Evolutionary conservation across 2,113 vertebrate species (phyloP).

Genomic region (Solea senegalensis): DNA sequence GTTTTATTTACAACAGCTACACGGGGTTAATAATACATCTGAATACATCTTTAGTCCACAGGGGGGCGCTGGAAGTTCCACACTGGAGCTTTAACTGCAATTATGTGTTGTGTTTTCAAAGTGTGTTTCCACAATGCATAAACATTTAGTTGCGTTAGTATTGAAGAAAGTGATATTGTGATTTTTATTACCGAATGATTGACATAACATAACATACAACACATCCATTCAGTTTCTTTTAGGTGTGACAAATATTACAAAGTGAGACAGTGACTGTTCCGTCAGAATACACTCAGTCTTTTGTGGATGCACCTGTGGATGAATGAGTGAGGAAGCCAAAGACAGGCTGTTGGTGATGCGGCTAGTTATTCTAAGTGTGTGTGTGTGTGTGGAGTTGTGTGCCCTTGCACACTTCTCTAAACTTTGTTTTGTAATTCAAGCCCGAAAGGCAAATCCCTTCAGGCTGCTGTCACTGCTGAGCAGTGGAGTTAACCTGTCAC

Average conservation of each 20-base stretch:
- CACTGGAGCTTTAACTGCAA: too few species aligned
- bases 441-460: slow-evolving; percentile 19
- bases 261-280: background rate
- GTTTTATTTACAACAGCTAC: too few species aligned
- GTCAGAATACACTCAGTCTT: slow-evolving; percentile 10
- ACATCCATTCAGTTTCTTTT: slow-evolving; percentile 2
- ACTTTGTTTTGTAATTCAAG: slow-evolving; percentile 56
- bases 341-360: slow-evolving; percentile 31
- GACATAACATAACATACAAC: background rate
- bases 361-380: slow-evolving; percentile 22
- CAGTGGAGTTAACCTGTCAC: slow-evolving; percentile 33
- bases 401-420: slow-evolving; percentile 37
- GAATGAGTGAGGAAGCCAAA: slow-evolving; percentile 64
- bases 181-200: too few species aligned
- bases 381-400: slow-evolving; percentile 30
- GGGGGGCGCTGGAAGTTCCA: too few species aligned
- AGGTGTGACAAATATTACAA: background rate
- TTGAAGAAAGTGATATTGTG: too few species aligned
- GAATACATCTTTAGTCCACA: too few species aligned
- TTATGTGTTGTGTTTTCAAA: too few species aligned
- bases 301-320: slow-evolving; percentile 62
- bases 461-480: slow-evolving; percentile 46
- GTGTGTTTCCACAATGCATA: too few species aligned
- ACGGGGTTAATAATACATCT: too few species aligned
- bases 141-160: too few species aligned